Conservation (phyloP, 2,888 invertebrate genomes). For the Atrina japonica region DNA sequence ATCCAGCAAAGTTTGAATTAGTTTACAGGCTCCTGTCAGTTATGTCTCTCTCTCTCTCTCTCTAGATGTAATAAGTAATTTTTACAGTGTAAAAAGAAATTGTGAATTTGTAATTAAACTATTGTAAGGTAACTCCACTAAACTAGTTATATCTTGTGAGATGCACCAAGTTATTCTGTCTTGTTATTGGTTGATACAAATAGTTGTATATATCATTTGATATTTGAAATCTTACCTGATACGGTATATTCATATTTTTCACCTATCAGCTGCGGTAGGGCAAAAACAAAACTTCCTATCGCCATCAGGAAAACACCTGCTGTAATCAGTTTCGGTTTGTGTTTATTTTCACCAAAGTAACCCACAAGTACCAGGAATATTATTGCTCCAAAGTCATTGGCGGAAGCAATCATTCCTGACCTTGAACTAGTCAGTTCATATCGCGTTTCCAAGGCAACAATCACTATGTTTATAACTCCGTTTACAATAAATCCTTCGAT, state of each 20-base stretch:
- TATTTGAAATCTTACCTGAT: constrained; percentile 52
- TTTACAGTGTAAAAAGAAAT: too few species aligned
- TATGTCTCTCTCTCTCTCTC: too few species aligned
- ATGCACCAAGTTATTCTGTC: too few species aligned
- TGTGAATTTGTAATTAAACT: too few species aligned
- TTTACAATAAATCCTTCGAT: constrained; percentile 64
- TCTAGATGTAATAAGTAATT: too few species aligned
- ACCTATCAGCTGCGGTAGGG: constrained; percentile 61
- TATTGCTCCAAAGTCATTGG: constrained; percentile 62
- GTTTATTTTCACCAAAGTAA: constrained; percentile 57
- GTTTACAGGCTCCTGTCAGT: too few species aligned
- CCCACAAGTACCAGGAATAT: constrained; percentile 50
- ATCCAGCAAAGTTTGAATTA: too few species aligned
- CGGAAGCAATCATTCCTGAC: constrained; percentile 58
- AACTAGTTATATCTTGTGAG: too few species aligned
- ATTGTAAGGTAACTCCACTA: too few species aligned
- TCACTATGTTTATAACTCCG: constrained; percentile 62
- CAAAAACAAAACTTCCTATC: constrained; percentile 59
- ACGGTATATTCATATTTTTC: constrained; percentile 55
- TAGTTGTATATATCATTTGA: too few species aligned
- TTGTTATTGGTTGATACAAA: too few species aligned
- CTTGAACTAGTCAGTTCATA: constrained; percentile 55
- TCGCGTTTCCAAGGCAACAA: constrained; percentile 62
- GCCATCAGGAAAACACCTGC: constrained; percentile 57
- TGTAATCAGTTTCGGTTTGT: constrained; percentile 60